These are phyloP conservation scores for Leucoma salicis DNA, from an alignment of 2,888 invertebrate species.

Conservation along the genomic window DNA sequence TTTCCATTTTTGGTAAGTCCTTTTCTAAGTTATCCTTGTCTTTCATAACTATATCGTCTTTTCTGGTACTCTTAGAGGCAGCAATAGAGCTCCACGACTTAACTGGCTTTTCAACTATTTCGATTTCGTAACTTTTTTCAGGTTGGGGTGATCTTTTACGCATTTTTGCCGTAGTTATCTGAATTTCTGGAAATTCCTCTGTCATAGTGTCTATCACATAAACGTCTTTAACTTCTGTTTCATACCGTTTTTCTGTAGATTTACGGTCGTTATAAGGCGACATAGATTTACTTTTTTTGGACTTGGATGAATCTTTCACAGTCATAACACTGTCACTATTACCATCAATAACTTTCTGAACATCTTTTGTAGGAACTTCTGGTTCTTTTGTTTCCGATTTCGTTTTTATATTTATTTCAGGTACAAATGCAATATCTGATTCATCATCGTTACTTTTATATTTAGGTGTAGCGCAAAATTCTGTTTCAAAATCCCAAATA, in stretches of 20 bases:
- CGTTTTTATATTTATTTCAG: slow-evolving; percentile 28
- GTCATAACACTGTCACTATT: slow-evolving; percentile 31
- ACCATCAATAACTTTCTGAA: slow-evolving; percentile 27
- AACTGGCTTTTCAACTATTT: slow-evolving; percentile 48
- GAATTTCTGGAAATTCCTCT: slow-evolving; percentile 73
- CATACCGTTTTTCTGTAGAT: slow-evolving; percentile 43
- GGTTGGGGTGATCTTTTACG: slow-evolving; percentile 64
- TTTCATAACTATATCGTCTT: slow-evolving; percentile 22
- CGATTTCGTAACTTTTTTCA: slow-evolving; percentile 38
- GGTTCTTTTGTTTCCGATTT: slow-evolving; percentile 31
- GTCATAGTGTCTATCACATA: slow-evolving; percentile 72
- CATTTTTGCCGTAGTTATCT: slow-evolving; percentile 65
- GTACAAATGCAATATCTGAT: slow-evolving; percentile 28
- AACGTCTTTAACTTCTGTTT: slow-evolving; percentile 62
- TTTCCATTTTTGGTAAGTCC: slow-evolving; percentile 21
- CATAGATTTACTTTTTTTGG: slow-evolving; percentile 59
- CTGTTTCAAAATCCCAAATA: slow-evolving; percentile 36
- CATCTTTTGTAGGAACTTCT: slow-evolving; percentile 27
- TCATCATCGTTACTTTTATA: slow-evolving; percentile 23
- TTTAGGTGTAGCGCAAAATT: slow-evolving; percentile 25
- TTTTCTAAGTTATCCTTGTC: slow-evolving; percentile 40
- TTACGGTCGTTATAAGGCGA: slow-evolving; percentile 59
- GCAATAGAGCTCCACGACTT: slow-evolving; percentile 82
- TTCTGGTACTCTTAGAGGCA: slow-evolving; percentile 49
- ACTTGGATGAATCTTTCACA: slow-evolving; percentile 47